Base-by-base conservation (phyloP, 2,888 invertebrate genomes). In the Pinctada fucata region DNA sequence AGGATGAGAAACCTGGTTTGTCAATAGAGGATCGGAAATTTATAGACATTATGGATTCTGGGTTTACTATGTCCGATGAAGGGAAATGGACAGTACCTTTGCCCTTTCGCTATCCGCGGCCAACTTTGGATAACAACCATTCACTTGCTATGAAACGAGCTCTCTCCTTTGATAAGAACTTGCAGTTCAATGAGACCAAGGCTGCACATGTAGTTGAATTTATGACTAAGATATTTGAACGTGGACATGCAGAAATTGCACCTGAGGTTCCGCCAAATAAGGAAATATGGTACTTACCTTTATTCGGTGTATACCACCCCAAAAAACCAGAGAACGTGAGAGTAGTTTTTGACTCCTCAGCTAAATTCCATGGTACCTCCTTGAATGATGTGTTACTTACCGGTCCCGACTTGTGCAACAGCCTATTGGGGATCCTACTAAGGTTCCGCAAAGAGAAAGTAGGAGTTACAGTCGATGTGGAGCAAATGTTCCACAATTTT, bases 331-430 rank as follows among this genome's bases (percentile, higher is more conserved):
- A 31, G 31, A 31, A 31, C 31, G 80, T 83, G 6, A 48, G 84
- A 67, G 72, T 64, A 10, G 84, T 85, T 2, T 85, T 85, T 70
- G 82, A 82, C 69, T 79, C 79, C 0, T 85, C 84, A 63, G 81
- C 81, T 10, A 58, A 73, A n/a, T 82, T 5, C 67, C 58, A 79
- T 31, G 76, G 72, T 52, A 68, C 80, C n/a, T 84, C 83, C 2
- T 67, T 85, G 49, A 85, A 84, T 65, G 58, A 69, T 13, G 68
- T 74, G 3, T 71, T 85, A 8, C 49, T 84, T 6, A 47, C 58
- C 51, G 83, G 83, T n/a, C 84, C 85, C 8, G 77, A 82, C 63
- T 75, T 82, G 31, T 31, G 31, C 31, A 31, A 31, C 31, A 31
- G 31, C 31, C 31, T 31, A 31, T 31, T 31, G 31, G 31, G 31